phyloP scores from a whole-genome alignment of 1,140 invertebrate species.

The Phortica variegata region DNA sequence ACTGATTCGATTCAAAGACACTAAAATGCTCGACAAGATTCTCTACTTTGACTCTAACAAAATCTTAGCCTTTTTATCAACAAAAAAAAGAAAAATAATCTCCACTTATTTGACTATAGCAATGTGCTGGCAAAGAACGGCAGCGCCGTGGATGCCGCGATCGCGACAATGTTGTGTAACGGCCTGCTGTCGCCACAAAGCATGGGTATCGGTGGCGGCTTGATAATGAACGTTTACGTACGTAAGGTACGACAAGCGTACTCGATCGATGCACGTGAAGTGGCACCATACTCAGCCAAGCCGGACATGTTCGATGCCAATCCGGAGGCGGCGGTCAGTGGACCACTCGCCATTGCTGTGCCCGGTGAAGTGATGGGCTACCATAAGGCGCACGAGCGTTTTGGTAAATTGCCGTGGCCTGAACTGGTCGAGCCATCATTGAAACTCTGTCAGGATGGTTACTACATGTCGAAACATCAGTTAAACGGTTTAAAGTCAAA shows the following conservation, averaged over 20 bases:
- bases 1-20: too few species aligned
- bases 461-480: slow-evolving; percentile 68
- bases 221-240: slow-evolving; percentile 81
- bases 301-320: slow-evolving; percentile 69
- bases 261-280: slow-evolving; percentile 77
- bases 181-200: slow-evolving; percentile 82
- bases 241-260: slow-evolving; percentile 64
- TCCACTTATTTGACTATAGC: slow-evolving; percentile 55
- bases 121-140: slow-evolving; percentile 75
- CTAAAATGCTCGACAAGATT: too few species aligned
- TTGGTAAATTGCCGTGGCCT: slow-evolving; percentile 81
- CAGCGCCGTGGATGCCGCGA: slow-evolving; percentile 83
- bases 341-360: slow-evolving; percentile 77
- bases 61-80: not conserved
- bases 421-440: slow-evolving; percentile 77
- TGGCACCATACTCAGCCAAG: slow-evolving; percentile 69
- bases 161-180: slow-evolving; percentile 82
- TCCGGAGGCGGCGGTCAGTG: slow-evolving; percentile 56
- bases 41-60: not conserved
- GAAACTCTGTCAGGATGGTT: slow-evolving; percentile 74
- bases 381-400: slow-evolving; percentile 77
- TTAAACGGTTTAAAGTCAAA: slow-evolving; percentile 52
- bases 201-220: slow-evolving; percentile 86
- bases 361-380: slow-evolving; percentile 91
- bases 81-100: not conserved